Base-by-base conservation (phyloP, 2,888 invertebrate genomes). In the Lysandra bellargus region DNA sequence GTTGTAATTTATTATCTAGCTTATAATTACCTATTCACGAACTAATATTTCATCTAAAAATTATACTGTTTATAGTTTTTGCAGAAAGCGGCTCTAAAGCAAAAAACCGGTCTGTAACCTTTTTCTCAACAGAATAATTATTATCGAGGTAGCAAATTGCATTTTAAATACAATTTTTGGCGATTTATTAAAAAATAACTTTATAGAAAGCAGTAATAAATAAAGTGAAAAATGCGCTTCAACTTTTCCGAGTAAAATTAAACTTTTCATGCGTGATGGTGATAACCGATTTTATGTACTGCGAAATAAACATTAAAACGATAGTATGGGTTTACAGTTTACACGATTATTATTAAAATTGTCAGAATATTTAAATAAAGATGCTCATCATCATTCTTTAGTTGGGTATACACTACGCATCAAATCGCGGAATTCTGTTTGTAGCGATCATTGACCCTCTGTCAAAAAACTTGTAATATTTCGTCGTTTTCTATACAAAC, bases 181-280 rank as follows among this genome's bases (percentile, higher is more conserved):
- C n/a, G 9, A 61, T 23, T 61, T n/a, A 17, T 61, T 61, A 23
- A n/a, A 61, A 61, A 61, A 61, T 23, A 61, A 7, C 7, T 7
- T n/a, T 61, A 5, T 23, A 61, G 5, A 61, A 61, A 61, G 61
- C 61, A 1, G 61, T 23, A n/a, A 49, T 57, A 57, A 30, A 64
- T 30, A 30, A 64, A 30, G 64, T 64, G 64, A 64, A 64, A 64
- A 64, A 30, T 23, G 64, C 64, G 64, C 7, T 6, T 6, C 12
- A 30, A 64, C 64, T 64, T 64, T 64, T 64, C 12, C 64, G 30
- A 64, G 12, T 23, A 23, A 64, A 64, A 64, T 64, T 64, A 64
- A 64, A 64, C 64, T 64, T 30, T 64, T 64, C 64, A 30, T 30
- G 12, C 30, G 64, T 64, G 64, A 64, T 64, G 23, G 64, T 64